A percentile compares a stretch with the other conserved stretches of the same genome.
phyloP scores from a whole-genome alignment of 2,888 invertebrate species.

The Acanthopleura granulata region DNA sequence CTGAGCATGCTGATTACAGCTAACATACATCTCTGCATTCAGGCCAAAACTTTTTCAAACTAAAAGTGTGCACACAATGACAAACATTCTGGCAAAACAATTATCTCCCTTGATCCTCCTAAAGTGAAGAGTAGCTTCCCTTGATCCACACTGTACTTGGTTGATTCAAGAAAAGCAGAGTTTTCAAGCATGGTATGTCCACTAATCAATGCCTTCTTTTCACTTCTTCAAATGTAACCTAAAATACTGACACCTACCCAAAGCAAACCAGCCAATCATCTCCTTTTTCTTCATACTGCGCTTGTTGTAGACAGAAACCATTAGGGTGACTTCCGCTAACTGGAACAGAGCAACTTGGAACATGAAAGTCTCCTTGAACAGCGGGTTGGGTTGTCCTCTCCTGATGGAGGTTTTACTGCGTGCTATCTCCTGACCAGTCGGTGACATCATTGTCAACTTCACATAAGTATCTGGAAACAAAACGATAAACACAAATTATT shows the following conservation, averaged over 20 bases:
- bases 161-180: too few relatives aligned
- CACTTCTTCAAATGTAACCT: too few relatives aligned
- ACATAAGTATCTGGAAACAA: slow-evolving; percentile 86
- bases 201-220: too few relatives aligned
- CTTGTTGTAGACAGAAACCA: slow-evolving; percentile 93
- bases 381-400: slow-evolving; percentile 93
- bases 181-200: too few relatives aligned
- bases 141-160: too few relatives aligned
- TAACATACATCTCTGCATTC: too few relatives aligned
- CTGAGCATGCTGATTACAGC: too few relatives aligned
- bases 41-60: too few relatives aligned
- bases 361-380: slow-evolving; percentile 95
- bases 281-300: slow-evolving; percentile 94
- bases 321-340: slow-evolving; percentile 92
- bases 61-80: background rate
- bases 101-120: slow-evolving; percentile 1
- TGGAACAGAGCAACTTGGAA: slow-evolving; percentile 97
- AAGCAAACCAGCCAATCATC: slow-evolving; percentile 96
- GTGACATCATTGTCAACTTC: slow-evolving; percentile 90
- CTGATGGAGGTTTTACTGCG: slow-evolving; percentile 92
- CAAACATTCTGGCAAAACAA: background rate
- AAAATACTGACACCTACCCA: slow-evolving; percentile 74
- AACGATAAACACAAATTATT: too few relatives aligned
- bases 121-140: too few relatives aligned
- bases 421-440: slow-evolving; percentile 92